Percentiles rank a stretch among this genome's conserved stretches.
Evolutionary conservation across 2,113 vertebrate genomes (phyloP).

Genomic region (Oreochromis spilurus): DNA sequence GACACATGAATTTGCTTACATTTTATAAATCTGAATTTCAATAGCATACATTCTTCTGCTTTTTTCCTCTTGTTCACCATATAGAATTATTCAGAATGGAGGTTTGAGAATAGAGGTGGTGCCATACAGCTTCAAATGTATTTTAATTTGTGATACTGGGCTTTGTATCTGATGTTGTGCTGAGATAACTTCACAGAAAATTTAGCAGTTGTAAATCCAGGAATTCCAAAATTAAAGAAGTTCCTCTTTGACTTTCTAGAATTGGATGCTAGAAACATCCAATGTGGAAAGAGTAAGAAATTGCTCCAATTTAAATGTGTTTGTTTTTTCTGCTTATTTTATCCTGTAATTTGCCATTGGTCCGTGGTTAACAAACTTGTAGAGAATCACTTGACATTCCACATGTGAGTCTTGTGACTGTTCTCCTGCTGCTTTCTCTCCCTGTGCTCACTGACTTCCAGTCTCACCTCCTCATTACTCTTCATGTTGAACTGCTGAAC

Average conservation of each 20-base stretch:
- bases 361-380: not conserved
- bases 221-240: not conserved
- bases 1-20: fast-evolving
- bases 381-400: not conserved
- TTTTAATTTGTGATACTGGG: not conserved
- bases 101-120: not conserved
- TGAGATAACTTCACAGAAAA: fast-evolving
- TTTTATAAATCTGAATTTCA: not conserved
- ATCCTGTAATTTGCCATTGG: not conserved
- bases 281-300: not conserved
- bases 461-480: slow-evolving; percentile 11
- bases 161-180: not conserved
- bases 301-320: not conserved
- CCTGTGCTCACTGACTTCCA: not conserved
- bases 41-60: not conserved
- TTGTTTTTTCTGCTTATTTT: not conserved
- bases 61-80: not conserved
- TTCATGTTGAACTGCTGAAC: slow-evolving; percentile 21
- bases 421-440: not conserved
- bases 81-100: not conserved
- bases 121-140: not conserved
- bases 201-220: not conserved
- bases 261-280: not conserved
- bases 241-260: not conserved
- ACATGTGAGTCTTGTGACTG: not conserved